Evolutionary conservation across 2,113 vertebrate genomes (phyloP), one percentile per base, ranked within the genome.

Genomic region (Reinhardtius hippoglossoides): DNA sequence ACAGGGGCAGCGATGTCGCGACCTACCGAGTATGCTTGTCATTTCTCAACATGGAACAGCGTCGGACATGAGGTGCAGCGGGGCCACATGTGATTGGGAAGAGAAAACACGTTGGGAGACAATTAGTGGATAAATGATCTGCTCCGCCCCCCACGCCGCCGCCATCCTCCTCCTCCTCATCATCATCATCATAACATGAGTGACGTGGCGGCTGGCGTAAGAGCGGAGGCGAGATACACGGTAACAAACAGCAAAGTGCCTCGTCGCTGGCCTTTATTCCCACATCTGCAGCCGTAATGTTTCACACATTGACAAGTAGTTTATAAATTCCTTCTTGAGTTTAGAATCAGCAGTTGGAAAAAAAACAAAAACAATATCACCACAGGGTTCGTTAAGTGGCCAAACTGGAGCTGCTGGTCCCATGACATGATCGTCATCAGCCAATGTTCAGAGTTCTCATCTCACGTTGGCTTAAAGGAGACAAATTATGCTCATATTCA

Each of bases 21-120:
- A 74, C 78, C 83, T 76, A 87, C 81, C 81, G 66, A 70, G 78
- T 73, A 71, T 76, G 85, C 87, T 86, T 86, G 86, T 90, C 87
- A 89, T 90, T 86, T 85, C 59, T 80, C 82, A 86, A 65, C 80
- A 87, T 52, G 67, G 35, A 80, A 74, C 80, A 75, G 61, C 80
- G 66, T 74, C 48, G 59, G 67, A 82, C 57, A 71, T 24, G 31
- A 71, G 9, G 55, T 71, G 73, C 55, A 70, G 73, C 42, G 66
- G 87, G 68, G 71, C 80, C 81, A 67, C 63, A 78, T 48, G 76
- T 52, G 59, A 64, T 61, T 31, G 56, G 54, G 61, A 64, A 31
- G 61, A 76, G 54, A 75, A 71, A n/a, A 68, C 65, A 75, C 78
- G 84, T 84, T 85, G 84, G 86, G 82, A 88, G 84, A 89, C 86